Evolutionary conservation across 2,888 invertebrate species (phyloP).

Genomic region (Lasioglossum lativentre): DNA sequence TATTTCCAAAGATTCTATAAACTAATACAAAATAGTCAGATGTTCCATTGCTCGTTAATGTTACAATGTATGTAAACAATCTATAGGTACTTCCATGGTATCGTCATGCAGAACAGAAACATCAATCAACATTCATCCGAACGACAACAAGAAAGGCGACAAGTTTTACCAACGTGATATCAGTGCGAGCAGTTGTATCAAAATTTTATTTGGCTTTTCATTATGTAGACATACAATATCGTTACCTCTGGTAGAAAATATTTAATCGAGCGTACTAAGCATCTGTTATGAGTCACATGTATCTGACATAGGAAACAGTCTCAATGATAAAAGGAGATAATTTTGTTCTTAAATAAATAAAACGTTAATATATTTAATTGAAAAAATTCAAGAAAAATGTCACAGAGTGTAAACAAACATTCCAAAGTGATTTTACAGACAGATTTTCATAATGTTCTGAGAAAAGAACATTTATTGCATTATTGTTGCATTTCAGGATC

Average conservation of each 20-base stretch:
- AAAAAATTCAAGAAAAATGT: neutral
- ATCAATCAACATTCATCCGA: neutral
- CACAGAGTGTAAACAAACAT: neutral
- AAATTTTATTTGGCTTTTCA: neutral
- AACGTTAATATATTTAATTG: too few species aligned
- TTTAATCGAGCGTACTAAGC: neutral
- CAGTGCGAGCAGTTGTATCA: neutral
- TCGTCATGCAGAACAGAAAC: slow-evolving; percentile 19
- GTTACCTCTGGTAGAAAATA: neutral
- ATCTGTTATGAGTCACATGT: neutral
- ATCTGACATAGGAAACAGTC: too few species aligned
- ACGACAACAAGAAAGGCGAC: neutral
- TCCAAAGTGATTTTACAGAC: neutral
- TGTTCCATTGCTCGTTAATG: neutral
- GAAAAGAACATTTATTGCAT: neutral
- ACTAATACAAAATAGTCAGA: neutral
- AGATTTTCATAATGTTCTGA: neutral
- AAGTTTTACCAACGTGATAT: neutral
- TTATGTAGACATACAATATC: neutral
- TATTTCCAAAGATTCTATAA: slow-evolving; percentile 16
- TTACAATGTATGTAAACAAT: neutral
- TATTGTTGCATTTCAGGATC: neutral
- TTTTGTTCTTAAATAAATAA: too few species aligned
- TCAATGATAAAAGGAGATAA: too few species aligned
- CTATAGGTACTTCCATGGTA: neutral